Conservation (phyloP, 2,888 invertebrate species). For the Mylabris sibirica region DNA sequence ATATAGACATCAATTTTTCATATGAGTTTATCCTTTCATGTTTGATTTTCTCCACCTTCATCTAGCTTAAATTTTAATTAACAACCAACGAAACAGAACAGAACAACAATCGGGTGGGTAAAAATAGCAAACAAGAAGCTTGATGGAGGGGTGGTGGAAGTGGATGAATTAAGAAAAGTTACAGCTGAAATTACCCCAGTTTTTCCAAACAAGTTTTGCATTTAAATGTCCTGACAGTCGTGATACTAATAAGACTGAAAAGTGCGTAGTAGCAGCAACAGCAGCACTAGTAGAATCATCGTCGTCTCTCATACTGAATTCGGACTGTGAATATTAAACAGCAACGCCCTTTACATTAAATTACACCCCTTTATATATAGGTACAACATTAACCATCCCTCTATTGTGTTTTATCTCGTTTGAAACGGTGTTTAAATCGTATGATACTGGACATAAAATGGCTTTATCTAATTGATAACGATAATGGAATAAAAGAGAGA, state of each 20-base stretch:
- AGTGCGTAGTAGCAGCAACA: conserved; percentile 18
- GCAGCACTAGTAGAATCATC: too few relatives aligned
- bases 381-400: not conserved
- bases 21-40: too few relatives aligned
- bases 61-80: not conserved
- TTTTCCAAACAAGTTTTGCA: conserved; percentile 47
- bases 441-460: not conserved
- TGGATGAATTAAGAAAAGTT: conserved; percentile 45
- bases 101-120: too few relatives aligned
- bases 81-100: not conserved
- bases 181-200: conserved; percentile 44
- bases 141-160: not conserved
- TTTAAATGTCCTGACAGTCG: conserved; percentile 45
- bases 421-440: not conserved
- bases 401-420: not conserved
- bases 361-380: not conserved
- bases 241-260: conserved; percentile 38
- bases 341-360: not conserved
- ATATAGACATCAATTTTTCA: too few relatives aligned
- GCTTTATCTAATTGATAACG: not conserved
- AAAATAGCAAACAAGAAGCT: not conserved
- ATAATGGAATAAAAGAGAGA: not conserved
- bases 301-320: not conserved
- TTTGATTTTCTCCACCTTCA: too few relatives aligned
- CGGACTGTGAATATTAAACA: conserved; percentile 6